These are phyloP conservation scores for Rhipidura dahli DNA, from an alignment of 2,113 vertebrate species.

Conservation along the genomic window DNA sequence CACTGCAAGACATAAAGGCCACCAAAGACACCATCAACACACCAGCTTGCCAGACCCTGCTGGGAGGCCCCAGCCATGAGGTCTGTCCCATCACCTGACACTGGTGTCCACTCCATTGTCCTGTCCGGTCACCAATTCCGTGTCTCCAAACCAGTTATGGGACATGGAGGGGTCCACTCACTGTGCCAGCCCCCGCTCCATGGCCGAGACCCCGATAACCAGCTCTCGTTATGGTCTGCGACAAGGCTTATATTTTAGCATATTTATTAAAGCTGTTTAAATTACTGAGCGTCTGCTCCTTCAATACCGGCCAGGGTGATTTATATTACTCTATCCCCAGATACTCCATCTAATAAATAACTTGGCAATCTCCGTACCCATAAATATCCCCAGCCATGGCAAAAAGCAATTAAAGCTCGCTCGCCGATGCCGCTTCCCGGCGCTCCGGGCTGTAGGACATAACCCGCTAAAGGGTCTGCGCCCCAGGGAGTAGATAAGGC, in stretches of 20 bases:
- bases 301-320: conserved; percentile 71
- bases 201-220: conserved; percentile 31
- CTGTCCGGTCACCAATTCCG: rapidly evolving
- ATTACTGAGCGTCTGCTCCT: conserved; percentile 76
- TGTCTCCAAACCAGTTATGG: rapidly evolving
- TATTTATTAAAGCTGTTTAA: conserved; percentile 79
- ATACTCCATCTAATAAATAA: conserved; percentile 78
- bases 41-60: rapidly evolving
- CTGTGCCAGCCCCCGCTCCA: not conserved
- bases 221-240: conserved; percentile 56
- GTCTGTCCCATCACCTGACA: rapidly evolving
- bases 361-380: conserved; percentile 70
- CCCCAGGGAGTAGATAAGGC: not conserved
- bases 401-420: conserved; percentile 71
- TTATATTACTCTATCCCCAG: conserved; percentile 74
- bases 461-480: not conserved
- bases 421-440: not conserved
- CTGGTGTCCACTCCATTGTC: rapidly evolving
- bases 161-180: not conserved
- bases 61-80: rapidly evolving
- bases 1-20: conserved; percentile 70
- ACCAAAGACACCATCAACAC: not conserved
- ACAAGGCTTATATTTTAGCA: conserved; percentile 75
- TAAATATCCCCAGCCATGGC: conserved; percentile 66
- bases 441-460: not conserved